Base-by-base conservation (phyloP, 2,113 vertebrate species). In the Rhodinocichla rosea region DNA sequence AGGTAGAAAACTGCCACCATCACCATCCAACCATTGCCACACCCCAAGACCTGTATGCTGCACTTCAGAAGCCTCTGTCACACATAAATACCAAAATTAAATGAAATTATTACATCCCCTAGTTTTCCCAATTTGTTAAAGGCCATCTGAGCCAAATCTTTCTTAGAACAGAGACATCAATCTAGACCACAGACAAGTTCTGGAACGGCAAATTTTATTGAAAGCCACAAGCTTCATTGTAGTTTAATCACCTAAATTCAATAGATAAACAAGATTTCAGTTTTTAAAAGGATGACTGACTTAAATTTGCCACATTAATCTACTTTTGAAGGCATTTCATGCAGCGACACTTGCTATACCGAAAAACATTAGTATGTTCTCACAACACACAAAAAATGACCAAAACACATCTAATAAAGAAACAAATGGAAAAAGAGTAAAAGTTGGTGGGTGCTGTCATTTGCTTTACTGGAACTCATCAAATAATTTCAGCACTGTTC, bases 381-480 rank as follows among this genome's bases (percentile, higher is more conserved):
- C 42, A 64, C 45, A 62, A 49, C 7, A 81, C 9, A 40, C 12
- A 50, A 40, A 62, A 69, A 89, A 22, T 45, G 2, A 80, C 80
- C 49, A 85, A 76, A 74, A n/a, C 44, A 74, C 15, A 3, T 37
- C 22, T 47, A 77, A 87, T 57, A 74, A 56, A 74, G 45, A 63
- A 74, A 87, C 10, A 70, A 81, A 78, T n/a, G 19, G 62, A 85
- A 78, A 92, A 83, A 87, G 26, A 49, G 56, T 60, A 69, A 13
- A 47, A 92, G 16, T 14, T 89, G 47, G 39, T 49, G 39, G 27
- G 47, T 67, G 59, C 49, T 64, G 35, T 24, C 22, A 91, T 33
- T 87, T 90, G 74, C 59, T 92, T 97, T 95, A 96, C 94, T 85
- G 95, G 88, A 97, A 97, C 52, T 73, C 18, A 77, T 74, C 24